Percentiles rank a stretch among this genome's conserved stretches.
Conservation (phyloP, 2,888 invertebrate species). For the Panopea generosa region DNA sequence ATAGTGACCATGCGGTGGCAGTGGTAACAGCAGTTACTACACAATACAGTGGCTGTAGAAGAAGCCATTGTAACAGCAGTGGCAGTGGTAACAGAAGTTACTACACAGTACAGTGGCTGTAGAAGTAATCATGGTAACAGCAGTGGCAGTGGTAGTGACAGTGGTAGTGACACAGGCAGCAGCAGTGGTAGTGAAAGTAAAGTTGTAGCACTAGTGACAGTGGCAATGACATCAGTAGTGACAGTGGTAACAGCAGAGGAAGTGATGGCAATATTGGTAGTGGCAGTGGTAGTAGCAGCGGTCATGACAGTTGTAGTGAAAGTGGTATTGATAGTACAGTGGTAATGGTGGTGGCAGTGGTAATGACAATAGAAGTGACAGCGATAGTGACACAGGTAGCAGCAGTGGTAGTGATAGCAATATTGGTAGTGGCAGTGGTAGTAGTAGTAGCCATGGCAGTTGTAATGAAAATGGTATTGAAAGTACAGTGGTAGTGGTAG, state of each 20-base stretch:
- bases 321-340: background rate
- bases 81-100: too few relatives aligned
- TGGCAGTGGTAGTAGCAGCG: too few relatives aligned
- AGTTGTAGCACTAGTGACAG: background rate
- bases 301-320: background rate
- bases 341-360: slow-evolving; percentile 1
- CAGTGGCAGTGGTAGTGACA: background rate
- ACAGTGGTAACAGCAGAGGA: background rate
- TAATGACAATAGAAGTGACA: background rate
- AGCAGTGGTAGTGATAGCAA: background rate
- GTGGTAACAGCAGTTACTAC: too few relatives aligned
- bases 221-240: too few relatives aligned
- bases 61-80: too few relatives aligned
- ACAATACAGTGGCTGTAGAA: too few relatives aligned
- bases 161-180: background rate
- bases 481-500: background rate
- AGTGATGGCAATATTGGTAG: too few relatives aligned
- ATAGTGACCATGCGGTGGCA: background rate
- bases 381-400: background rate
- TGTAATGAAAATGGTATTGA: background rate
- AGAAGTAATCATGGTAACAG: background rate
- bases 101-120: too few relatives aligned
- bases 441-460: background rate
- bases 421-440: background rate
- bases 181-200: background rate